A percentile compares a stretch with the other conserved stretches of the same genome.
Evolutionary conservation across 2,888 invertebrate genomes (phyloP).

Genomic region (Phragmatobia fuliginosa): DNA sequence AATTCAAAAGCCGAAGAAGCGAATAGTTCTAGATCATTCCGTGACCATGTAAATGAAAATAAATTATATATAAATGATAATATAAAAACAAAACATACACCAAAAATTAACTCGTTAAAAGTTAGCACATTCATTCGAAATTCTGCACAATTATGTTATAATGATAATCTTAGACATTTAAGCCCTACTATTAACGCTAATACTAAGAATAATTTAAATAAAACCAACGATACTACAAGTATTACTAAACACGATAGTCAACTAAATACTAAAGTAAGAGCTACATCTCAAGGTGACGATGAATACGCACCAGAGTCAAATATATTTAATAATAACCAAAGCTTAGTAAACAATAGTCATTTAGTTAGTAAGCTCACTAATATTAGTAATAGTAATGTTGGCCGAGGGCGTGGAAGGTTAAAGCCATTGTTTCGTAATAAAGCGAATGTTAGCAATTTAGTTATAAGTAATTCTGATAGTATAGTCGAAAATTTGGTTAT

Average conservation of each 20-base stretch:
- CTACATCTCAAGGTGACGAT: not conserved
- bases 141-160: slow-evolving; percentile 6
- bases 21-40: not conserved
- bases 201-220: not conserved
- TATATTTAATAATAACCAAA: slow-evolving; percentile 19
- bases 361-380: slow-evolving; percentile 13
- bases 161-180: not conserved
- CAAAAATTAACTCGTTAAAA: not conserved
- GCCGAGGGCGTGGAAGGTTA: not conserved
- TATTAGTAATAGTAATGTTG: slow-evolving; percentile 1
- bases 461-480: not conserved
- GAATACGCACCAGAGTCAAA: not conserved
- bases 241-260: not conserved
- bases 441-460: not conserved
- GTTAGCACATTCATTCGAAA: slow-evolving; percentile 2
- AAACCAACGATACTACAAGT: not conserved
- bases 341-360: slow-evolving; percentile 18
- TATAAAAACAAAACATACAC: not conserved
- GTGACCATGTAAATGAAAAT: not conserved
- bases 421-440: not conserved
- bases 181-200: not conserved
- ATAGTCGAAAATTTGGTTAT: slow-evolving; percentile 6
- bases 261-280: not conserved
- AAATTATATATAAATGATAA: not conserved
- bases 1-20: not conserved